Evolutionary conservation across 1,140 invertebrate species (phyloP).

Genomic region (Charaxes varanes): DNA sequence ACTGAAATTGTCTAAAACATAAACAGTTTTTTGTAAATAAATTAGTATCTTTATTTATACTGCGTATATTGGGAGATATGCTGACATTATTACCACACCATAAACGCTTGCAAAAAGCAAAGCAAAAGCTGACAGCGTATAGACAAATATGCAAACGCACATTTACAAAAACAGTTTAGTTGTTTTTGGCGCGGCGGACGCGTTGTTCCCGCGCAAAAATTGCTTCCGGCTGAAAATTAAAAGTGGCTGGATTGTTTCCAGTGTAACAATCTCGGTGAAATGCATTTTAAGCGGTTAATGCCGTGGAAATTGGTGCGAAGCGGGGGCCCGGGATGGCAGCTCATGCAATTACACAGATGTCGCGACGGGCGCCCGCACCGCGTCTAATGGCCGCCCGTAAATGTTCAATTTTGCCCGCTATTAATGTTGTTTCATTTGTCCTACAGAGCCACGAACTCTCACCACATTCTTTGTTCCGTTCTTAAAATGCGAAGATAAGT

Average conservation of each 20-base stretch:
- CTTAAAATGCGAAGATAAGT: too few relatives aligned
- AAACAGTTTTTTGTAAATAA: too few relatives aligned
- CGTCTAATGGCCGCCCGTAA: slow-evolving; percentile 40
- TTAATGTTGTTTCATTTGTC: slow-evolving; percentile 32
- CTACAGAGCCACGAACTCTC: slow-evolving; percentile 11
- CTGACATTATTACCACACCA: too few relatives aligned
- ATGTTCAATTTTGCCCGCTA: slow-evolving; percentile 42
- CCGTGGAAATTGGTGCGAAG: slow-evolving; percentile 56
- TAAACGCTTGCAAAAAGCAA: too few relatives aligned
- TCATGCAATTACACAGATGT: slow-evolving; percentile 60
- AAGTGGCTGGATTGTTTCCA: slow-evolving; percentile 45
- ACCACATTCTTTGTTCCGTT: slow-evolving; percentile 1
- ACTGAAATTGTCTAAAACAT: too few relatives aligned
- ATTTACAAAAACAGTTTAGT: slow-evolving; percentile 14
- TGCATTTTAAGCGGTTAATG: slow-evolving; percentile 61
- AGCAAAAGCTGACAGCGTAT: too few relatives aligned
- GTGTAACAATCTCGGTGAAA: slow-evolving; percentile 52
- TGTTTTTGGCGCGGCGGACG: slow-evolving; percentile 16
- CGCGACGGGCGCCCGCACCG: slow-evolving; percentile 27
- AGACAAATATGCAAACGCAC: background rate
- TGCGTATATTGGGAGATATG: too few relatives aligned
- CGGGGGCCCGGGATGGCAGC: slow-evolving; percentile 44
- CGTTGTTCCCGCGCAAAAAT: too few relatives aligned
- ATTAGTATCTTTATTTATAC: too few relatives aligned
- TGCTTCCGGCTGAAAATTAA: slow-evolving; percentile 29